Evolutionary conservation across 2,888 invertebrate genomes (phyloP), one percentile per base, ranked within the genome.

Genomic region (Drosophila incognita): DNA sequence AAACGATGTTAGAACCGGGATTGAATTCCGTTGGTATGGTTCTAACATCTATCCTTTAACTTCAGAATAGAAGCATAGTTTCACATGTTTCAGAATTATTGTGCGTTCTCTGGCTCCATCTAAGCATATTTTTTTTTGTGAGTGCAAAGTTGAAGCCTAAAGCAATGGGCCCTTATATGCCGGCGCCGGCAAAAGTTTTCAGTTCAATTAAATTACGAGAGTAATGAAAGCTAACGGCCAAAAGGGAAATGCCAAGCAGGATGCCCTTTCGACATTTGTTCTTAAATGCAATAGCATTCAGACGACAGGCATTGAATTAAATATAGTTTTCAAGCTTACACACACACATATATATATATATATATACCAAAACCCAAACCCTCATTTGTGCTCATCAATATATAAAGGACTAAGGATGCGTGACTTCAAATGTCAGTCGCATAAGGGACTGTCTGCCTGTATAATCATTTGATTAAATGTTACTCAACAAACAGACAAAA

Each of bases 381-480:
- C 67, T 69, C 46, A 33, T 48, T 54, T 68, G 40, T 60, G 61
- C 64, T 82, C 71, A 79, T 85, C 89, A 76, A 88, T 83, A 86
- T 82, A 59, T 51, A 56, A 60, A 69, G 53, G 38, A 35, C 29
- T 36, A 40, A 40, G 64, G 65, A 66, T 56, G 68, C 70, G 56
- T 59, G 60, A 59, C 79, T 53, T 66, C 61, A 76, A 90, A 86
- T 80, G 73, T 83, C 87, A 74, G 53, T 42, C 68, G 70, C 68
- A 69, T 64, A 46, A 10, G 71, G 42, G 40, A 27, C 59, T 67
- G 54, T 60, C 38, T 54, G 64, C 24, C 53, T 21, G 38, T 74
- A 62, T 73, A 75, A 78, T 90, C 87, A 90, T 89, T 90, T 90
- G 90, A 87, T 87, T 90, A 90, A 87, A 87, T 80, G 79, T 74